Evolutionary conservation across 2,888 invertebrate species (phyloP).

Genomic region (Acrobasis repandana): DNA sequence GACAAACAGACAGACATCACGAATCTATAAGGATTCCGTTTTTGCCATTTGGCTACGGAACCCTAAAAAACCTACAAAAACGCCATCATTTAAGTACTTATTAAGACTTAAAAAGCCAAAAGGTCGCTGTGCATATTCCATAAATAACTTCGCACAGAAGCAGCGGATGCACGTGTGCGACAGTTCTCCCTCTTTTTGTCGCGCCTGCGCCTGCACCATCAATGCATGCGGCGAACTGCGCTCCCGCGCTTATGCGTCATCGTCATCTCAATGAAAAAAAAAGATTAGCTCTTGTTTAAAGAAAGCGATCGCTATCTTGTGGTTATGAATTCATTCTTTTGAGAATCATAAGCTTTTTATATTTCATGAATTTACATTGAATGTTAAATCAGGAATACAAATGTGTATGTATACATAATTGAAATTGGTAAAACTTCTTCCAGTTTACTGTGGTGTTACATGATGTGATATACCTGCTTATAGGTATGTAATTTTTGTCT

Average conservation of each 20-base stretch:
- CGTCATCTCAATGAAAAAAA: constrained; percentile 26
- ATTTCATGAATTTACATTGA: too few relatives aligned
- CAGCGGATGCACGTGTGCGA: constrained; percentile 80
- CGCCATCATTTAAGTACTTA: too few relatives aligned
- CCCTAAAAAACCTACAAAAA: too few relatives aligned
- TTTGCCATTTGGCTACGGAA: too few relatives aligned
- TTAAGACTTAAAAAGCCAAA: constrained; percentile 21
- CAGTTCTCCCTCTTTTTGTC: constrained; percentile 68
- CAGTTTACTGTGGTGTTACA: too few relatives aligned
- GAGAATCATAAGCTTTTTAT: background rate
- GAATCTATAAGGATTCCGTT: too few relatives aligned
- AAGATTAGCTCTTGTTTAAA: constrained; percentile 34
- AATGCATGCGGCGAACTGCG: constrained; percentile 2
- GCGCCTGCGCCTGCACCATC: constrained; percentile 45
- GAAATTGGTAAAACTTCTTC: too few relatives aligned
- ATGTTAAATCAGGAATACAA: too few relatives aligned
- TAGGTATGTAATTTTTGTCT: too few relatives aligned
- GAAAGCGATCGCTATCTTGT: constrained; percentile 34
- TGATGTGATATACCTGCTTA: too few relatives aligned
- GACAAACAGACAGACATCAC: too few relatives aligned
- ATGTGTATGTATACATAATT: too few relatives aligned
- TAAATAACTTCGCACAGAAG: constrained; percentile 75
- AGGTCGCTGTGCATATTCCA: constrained; percentile 42
- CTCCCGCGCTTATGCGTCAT: constrained; percentile 19
- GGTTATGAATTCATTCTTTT: constrained; percentile 4